These are phyloP conservation scores for Andrena trimmerana DNA, from an alignment of 2,888 invertebrate genomes.

Conservation along the genomic window DNA sequence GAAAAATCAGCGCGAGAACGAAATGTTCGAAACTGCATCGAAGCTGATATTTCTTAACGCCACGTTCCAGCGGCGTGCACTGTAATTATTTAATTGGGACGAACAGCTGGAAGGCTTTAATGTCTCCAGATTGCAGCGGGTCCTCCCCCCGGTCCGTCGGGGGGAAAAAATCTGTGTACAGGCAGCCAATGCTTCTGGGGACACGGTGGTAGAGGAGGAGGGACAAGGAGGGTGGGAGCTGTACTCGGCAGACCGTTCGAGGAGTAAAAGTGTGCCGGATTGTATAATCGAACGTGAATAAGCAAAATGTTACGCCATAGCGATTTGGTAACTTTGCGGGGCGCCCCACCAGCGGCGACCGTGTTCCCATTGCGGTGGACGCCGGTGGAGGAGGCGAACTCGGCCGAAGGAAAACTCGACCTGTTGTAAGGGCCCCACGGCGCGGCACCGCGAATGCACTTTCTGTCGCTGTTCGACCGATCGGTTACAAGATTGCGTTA, in stretches of 20 bases:
- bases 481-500: constrained; percentile 53
- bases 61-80: background rate
- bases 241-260: constrained; percentile 28
- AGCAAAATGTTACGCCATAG: constrained; percentile 85
- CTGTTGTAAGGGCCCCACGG: constrained; percentile 44
- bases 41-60: background rate
- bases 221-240: background rate
- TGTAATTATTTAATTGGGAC: constrained; percentile 37
- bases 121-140: background rate
- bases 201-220: background rate
- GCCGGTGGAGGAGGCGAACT: constrained; percentile 41
- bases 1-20: constrained; percentile 1
- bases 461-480: constrained; percentile 36
- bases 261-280: constrained; percentile 85
- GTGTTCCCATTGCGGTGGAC: constrained; percentile 80
- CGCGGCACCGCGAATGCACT: constrained; percentile 27
- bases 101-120: constrained; percentile 16
- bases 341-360: constrained; percentile 65
- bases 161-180: background rate
- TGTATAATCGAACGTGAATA: constrained; percentile 85
- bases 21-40: background rate
- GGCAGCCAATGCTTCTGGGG: too few relatives aligned
- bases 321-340: constrained; percentile 83
- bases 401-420: constrained; percentile 63
- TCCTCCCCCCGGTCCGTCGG: background rate